Base-by-base conservation (phyloP, 2,113 vertebrate genomes). In the Sula dactylatra region DNA sequence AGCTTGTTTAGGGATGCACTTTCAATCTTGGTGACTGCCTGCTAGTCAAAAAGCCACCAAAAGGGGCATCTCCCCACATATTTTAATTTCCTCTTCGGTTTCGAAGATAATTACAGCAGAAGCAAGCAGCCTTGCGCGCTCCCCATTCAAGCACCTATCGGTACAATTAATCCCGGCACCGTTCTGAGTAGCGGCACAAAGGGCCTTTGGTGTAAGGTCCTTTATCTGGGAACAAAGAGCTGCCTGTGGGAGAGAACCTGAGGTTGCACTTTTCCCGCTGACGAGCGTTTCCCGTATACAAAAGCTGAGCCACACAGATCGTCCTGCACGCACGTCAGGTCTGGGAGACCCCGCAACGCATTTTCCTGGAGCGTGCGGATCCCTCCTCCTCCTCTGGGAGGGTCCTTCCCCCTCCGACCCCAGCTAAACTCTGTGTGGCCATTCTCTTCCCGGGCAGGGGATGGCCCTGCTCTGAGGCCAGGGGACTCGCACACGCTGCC, bases 151-250 rank as follows among this genome's bases (percentile, higher is more conserved):
- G 97, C 97, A 98, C 98, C 98, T 98, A 98, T 97, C 49, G 66
- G 91, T 55, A 96, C 95, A 91, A 97, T 98, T 98, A 98, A 98
- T 98, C 97, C 98, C 76, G 1, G 78, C 82, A 81, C 80, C 79
- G 79, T 83, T 97, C 82, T 86, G 86, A 98, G 78, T 95, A 90
- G 92, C 24, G n/a, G 96, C 97, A 98, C 97, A 98, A 98, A 98
- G 97, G 90, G 49, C 93, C 96, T 93, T 82, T 94, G 93, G 94
- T 96, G 96, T 70, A 92, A 90, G 88, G 86, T 96, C 97, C 96
- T 98, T 98, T 98, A 98, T 98, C 92, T 91, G 40, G 59, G 83
- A 98, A 98, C 98, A 98, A 98, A 98, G 97, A 94, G 86, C 97
- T 77, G 93, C 97, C 96, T 97, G 97, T 96, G 96, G 97, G 95